Conservation (phyloP, 1,140 invertebrate genomes). For the Temnothorax longispinosus region DNA sequence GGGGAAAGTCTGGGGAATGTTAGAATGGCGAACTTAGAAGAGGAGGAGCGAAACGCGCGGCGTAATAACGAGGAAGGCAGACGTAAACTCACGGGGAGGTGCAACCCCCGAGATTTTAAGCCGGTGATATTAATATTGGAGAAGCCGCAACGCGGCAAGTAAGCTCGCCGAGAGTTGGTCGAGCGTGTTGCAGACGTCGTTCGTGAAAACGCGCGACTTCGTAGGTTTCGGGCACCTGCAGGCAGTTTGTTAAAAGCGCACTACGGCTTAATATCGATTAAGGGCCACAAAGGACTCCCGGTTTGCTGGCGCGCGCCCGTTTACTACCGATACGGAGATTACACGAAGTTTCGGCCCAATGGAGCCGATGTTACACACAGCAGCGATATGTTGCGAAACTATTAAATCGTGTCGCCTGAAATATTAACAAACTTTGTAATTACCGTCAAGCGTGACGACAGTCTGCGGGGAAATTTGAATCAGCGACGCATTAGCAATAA, state of each 20-base stretch:
- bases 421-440: conserved; percentile 25
- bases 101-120: conserved; percentile 55
- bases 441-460: neutral
- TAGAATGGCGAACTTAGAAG: conserved; percentile 10
- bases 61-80: conserved; percentile 34
- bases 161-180: conserved; percentile 20
- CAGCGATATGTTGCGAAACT: conserved; percentile 19
- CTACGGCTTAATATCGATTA: conserved; percentile 67
- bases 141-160: neutral
- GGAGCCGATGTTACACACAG: neutral
- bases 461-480: conserved; percentile 8
- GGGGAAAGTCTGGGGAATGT: conserved; percentile 38
- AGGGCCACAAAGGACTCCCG: conserved; percentile 60
- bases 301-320: conserved; percentile 14
- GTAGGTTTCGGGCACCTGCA: conserved; percentile 28
- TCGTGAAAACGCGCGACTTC: conserved; percentile 17
- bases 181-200: neutral
- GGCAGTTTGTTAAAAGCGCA: conserved; percentile 67
- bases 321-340: conserved; percentile 44
- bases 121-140: conserved; percentile 66
- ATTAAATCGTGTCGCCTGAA: conserved; percentile 14
- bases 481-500: neutral
- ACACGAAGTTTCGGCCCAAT: conserved; percentile 32
- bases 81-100: neutral
- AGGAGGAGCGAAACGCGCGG: neutral